A percentile compares a stretch with the other conserved stretches of the same genome.
These are phyloP conservation scores for Turnix velox DNA, from an alignment of 2,113 vertebrate genomes.

Conservation along the genomic window DNA sequence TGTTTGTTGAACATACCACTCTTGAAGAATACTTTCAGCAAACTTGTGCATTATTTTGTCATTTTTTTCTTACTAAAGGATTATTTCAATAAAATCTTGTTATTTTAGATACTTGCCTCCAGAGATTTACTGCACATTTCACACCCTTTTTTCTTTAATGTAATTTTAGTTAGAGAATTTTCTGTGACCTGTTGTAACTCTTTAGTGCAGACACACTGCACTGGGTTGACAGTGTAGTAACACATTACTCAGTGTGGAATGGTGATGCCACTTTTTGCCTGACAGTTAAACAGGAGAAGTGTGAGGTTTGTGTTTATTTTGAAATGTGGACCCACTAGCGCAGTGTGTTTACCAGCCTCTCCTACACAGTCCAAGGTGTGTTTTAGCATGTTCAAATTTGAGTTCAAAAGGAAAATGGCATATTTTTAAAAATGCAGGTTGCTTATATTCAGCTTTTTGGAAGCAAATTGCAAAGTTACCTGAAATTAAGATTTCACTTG, in stretches of 20 bases:
- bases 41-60: background rate
- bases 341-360: background rate
- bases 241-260: background rate
- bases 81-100: background rate
- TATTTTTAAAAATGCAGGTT: background rate
- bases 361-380: background rate
- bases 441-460: background rate
- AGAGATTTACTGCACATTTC: background rate
- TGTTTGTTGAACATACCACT: background rate
- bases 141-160: background rate
- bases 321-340: background rate
- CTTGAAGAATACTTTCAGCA: background rate
- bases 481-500: background rate
- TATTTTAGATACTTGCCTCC: background rate
- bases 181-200: background rate
- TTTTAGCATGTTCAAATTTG: background rate
- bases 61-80: background rate
- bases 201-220: background rate
- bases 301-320: background rate
- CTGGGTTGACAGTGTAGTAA: background rate
- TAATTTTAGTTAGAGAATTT: background rate
- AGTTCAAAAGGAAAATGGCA: background rate
- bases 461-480: background rate
- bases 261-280: background rate
- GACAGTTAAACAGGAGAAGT: background rate